These are phyloP conservation scores for Zaprionus nigranus DNA, from an alignment of 1,140 invertebrate genomes.

Conservation along the genomic window DNA sequence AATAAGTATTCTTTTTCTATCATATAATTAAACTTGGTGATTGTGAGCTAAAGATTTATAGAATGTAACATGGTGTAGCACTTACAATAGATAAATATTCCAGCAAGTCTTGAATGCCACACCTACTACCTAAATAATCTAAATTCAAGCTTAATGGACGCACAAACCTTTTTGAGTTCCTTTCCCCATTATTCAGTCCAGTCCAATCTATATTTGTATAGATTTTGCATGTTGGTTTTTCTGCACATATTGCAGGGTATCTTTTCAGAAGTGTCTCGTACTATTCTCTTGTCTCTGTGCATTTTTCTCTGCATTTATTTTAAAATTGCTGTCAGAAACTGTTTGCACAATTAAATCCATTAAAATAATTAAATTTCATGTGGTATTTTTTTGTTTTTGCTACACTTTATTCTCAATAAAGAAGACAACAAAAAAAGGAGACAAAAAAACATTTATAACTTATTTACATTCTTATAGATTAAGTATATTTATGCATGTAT, in stretches of 20 bases:
- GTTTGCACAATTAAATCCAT: slow-evolving; percentile 41
- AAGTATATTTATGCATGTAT: slow-evolving; percentile 42
- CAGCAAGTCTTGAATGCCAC: too few relatives aligned
- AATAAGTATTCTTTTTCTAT: too few relatives aligned
- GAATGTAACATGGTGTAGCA: too few relatives aligned
- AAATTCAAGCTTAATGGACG: too few relatives aligned
- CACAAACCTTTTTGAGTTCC: too few relatives aligned
- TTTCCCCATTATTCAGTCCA: too few relatives aligned
- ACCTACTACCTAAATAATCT: too few relatives aligned
- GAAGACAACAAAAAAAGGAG: slow-evolving; percentile 9
- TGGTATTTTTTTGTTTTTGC: slow-evolving; percentile 26
- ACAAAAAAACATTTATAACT: slow-evolving; percentile 61
- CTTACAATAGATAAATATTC: too few relatives aligned
- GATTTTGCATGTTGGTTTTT: background rate
- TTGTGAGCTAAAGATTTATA: too few relatives aligned
- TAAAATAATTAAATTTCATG: background rate
- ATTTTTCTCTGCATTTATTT: slow-evolving; percentile 20
- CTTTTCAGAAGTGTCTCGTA: background rate
- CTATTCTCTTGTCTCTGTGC: background rate
- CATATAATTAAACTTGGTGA: too few relatives aligned
- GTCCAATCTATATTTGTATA: background rate
- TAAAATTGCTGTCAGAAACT: slow-evolving; percentile 25
- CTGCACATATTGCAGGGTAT: background rate
- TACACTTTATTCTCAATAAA: slow-evolving; percentile 73
- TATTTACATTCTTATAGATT: slow-evolving; percentile 66